These are phyloP conservation scores for Acanthis flammea DNA, from an alignment of 2,797 vertebrate genomes.

Conservation along the genomic window DNA sequence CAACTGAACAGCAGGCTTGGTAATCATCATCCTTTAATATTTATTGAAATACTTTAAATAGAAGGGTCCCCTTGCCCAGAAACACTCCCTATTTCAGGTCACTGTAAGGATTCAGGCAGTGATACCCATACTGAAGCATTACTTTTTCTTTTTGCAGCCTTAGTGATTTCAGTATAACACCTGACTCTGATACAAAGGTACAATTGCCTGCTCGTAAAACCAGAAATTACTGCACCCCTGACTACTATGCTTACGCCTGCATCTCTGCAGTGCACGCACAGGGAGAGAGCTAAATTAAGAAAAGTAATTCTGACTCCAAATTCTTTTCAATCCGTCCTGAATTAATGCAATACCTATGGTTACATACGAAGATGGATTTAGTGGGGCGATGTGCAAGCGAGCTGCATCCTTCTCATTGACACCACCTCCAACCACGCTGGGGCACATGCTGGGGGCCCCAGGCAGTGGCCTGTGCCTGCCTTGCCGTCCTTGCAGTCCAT, in stretches of 20 bases:
- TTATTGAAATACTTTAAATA: background rate
- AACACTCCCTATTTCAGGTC: background rate
- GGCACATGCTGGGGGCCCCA: background rate
- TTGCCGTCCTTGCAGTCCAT: rapidly evolving
- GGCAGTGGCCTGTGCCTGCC: background rate
- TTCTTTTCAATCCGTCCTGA: background rate
- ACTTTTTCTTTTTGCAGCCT: background rate
- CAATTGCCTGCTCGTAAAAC: background rate
- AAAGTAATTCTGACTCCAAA: background rate
- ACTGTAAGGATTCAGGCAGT: background rate
- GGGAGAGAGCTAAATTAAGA: background rate
- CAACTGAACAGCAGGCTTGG: background rate
- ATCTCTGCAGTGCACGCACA: background rate
- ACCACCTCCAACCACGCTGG: background rate
- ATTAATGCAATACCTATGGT: background rate
- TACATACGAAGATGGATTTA: background rate
- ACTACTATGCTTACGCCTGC: background rate
- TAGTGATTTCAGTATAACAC: background rate
- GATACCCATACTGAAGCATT: background rate
- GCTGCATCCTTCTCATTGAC: background rate
- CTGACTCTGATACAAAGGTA: background rate
- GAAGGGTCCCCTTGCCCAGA: background rate
- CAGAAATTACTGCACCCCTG: background rate
- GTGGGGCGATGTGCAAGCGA: background rate
- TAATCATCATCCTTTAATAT: background rate